A percentile compares a stretch with the other conserved stretches of the same genome.
Conservation (phyloP, 2,113 vertebrate species). For the Gadus macrocephalus region DNA sequence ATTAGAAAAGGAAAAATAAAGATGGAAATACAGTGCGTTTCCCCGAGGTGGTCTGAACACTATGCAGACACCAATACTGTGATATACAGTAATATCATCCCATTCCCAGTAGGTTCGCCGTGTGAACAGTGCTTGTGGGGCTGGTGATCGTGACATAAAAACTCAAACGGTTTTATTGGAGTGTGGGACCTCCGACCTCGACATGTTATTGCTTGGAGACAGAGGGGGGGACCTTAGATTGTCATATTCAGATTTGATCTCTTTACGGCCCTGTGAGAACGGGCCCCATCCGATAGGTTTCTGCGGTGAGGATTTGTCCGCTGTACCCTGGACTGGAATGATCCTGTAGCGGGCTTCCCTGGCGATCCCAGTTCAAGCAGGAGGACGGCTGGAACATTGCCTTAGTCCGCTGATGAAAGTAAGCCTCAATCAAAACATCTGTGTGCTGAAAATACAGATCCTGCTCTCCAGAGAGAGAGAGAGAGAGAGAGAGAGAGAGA, state of each 20-base stretch:
- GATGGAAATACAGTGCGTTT: no score
- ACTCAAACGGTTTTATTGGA: conserved; percentile 54
- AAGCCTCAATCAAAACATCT: background rate
- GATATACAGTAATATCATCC: no score
- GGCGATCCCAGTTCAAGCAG: conserved; percentile 32
- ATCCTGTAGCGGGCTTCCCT: conserved; percentile 15
- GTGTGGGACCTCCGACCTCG: conserved; percentile 59
- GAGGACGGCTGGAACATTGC: conserved; percentile 19
- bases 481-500: background rate
- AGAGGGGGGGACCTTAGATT: conserved; percentile 37
- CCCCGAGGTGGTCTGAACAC: no score
- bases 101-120: no score
- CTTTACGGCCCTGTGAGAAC: conserved; percentile 27
- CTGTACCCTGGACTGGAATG: conserved; percentile 10
- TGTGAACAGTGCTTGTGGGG: no score
- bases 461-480: no score
- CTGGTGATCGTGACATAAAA: no score
- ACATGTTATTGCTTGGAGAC: conserved; percentile 62
- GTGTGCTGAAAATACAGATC: no score
- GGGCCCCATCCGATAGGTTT: conserved; percentile 15
- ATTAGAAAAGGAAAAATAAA: no score
- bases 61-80: no score
- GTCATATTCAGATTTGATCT: conserved; percentile 59
- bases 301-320: conserved; percentile 7
- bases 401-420: conserved; percentile 43